Conservation (phyloP, 1,140 invertebrate species). For the Charaxes varanes region DNA sequence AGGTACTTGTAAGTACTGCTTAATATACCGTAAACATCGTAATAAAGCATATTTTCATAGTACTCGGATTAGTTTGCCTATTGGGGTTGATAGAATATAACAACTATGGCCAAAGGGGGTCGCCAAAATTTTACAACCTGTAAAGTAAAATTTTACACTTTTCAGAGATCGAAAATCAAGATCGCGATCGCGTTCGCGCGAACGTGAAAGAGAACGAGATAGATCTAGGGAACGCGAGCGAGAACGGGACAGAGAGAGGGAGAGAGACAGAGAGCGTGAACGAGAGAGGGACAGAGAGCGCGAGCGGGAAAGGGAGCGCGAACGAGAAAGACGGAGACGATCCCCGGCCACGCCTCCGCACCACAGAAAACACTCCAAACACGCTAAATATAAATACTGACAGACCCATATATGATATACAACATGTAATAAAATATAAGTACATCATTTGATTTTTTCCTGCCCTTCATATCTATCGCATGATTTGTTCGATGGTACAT, state of each 20-base stretch:
- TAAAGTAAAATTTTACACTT: conserved; percentile 6
- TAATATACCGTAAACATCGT: too few species aligned
- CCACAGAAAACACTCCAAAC: conserved; percentile 52
- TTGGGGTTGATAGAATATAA: too few species aligned
- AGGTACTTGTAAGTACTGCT: conserved; percentile 40
- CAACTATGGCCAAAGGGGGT: too few species aligned
- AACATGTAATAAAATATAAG: conserved; percentile 6
- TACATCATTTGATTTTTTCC: conserved; percentile 3
- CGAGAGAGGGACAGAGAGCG: conserved; percentile 34
- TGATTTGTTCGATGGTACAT: too few species aligned
- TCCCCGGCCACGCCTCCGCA: conserved; percentile 56
- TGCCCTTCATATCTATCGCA: too few species aligned
- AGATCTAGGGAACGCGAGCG: conserved; percentile 30
- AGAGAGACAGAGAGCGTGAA: conserved; percentile 36
- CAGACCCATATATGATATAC: conserved; percentile 2
- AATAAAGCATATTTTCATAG: too few species aligned
- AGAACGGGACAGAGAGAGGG: conserved; percentile 34
- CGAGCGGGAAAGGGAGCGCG: conserved; percentile 38
- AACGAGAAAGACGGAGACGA: conserved; percentile 44
- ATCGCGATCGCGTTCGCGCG: conserved; percentile 44
- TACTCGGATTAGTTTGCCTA: too few species aligned
- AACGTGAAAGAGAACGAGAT: conserved; percentile 35
- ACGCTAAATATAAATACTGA: conserved; percentile 62
- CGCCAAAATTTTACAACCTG: background rate
- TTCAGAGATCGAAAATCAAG: conserved; percentile 48